These are phyloP conservation scores for Stichopus chloronotus DNA, from an alignment of 35 echinoderm and acorn worm species.

Conservation along the genomic window DNA sequence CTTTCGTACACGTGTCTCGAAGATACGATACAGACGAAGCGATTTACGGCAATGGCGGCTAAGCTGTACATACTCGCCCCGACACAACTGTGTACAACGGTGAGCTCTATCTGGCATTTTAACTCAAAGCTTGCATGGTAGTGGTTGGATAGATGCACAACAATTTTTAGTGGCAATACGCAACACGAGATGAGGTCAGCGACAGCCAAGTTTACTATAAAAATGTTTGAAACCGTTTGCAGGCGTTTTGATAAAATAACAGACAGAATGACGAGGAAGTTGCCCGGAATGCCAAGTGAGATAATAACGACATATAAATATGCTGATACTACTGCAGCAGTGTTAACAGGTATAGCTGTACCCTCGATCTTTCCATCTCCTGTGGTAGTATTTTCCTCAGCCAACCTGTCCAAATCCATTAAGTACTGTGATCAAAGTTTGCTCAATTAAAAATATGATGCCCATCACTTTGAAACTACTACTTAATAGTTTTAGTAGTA, in stretches of 20 bases:
- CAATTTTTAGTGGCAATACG: neutral
- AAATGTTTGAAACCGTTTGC: slow-evolving; percentile 4
- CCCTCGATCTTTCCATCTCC: neutral
- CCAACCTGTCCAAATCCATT: no score
- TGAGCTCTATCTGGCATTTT: neutral
- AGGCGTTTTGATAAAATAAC: neutral
- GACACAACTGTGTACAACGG: neutral
- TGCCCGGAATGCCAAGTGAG: neutral
- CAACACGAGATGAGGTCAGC: slow-evolving; percentile 1
- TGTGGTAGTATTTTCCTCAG: no score
- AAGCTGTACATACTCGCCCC: neutral
- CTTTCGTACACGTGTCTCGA: neutral
- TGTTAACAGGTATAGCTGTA: neutral
- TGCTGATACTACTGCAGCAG: neutral
- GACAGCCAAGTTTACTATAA: slow-evolving; percentile 21
- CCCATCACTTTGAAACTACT: no score
- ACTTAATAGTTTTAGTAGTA: no score
- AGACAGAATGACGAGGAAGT: neutral
- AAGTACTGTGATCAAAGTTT: no score
- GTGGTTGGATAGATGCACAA: neutral
- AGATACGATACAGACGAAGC: neutral
- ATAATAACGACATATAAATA: neutral
- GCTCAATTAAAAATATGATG: no score
- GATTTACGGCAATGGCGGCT: neutral
- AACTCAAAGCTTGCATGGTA: neutral